These are phyloP conservation scores for Poecilia velifera DNA, from an alignment of 2,797 vertebrate genomes.

Conservation along the genomic window DNA sequence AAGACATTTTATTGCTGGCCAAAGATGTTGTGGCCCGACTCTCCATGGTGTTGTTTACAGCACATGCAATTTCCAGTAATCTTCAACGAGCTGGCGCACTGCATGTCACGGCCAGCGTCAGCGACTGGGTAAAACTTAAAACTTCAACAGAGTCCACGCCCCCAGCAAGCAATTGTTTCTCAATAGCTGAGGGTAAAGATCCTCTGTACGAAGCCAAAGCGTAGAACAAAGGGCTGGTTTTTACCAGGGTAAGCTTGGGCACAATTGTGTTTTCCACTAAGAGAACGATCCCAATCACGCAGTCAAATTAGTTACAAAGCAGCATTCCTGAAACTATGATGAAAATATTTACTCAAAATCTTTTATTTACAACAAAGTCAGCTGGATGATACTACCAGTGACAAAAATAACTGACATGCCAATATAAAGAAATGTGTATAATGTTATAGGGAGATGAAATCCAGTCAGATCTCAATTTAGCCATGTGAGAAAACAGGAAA, in stretches of 20 bases:
- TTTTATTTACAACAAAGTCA: not conserved
- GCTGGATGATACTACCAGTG: not conserved
- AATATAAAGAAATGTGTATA: not conserved
- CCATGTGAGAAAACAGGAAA: not conserved
- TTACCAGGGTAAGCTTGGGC: not conserved
- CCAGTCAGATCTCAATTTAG: not conserved
- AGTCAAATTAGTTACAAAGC: not conserved
- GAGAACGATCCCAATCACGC: not conserved
- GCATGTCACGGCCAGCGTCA: too few species aligned
- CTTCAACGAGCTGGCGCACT: too few species aligned
- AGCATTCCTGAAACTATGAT: not conserved
- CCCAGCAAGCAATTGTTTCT: too few species aligned
- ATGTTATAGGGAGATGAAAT: not conserved
- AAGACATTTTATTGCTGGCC: too few species aligned
- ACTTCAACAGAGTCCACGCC: too few species aligned
- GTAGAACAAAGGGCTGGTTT: too few species aligned
- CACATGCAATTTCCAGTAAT: too few species aligned
- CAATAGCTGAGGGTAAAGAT: too few species aligned
- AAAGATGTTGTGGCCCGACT: too few species aligned
- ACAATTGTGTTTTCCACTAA: not conserved
- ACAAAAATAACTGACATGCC: not conserved
- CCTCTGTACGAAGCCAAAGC: too few species aligned
- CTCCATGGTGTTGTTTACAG: too few species aligned
- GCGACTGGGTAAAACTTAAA: too few species aligned
- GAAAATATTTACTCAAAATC: not conserved